A percentile compares a stretch with the other conserved stretches of the same genome.
Conservation (phyloP, 2,797 vertebrate species). For the Artibeus lituratus region DNA sequence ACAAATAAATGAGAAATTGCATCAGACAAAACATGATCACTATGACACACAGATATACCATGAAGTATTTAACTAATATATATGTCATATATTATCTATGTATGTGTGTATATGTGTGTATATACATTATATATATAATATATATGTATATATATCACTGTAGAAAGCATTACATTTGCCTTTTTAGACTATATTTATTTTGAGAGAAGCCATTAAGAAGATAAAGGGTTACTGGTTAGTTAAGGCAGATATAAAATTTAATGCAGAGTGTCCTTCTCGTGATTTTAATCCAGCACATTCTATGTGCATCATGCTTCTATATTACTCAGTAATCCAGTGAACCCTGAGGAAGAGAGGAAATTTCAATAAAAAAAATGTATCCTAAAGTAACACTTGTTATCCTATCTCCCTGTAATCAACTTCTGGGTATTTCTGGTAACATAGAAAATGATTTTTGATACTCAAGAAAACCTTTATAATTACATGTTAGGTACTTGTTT, state of each 20-base stretch:
- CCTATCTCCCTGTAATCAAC: background rate
- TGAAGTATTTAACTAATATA: background rate
- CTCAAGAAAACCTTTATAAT: background rate
- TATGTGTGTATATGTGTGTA: background rate
- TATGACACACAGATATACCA: background rate
- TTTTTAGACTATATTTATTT: background rate
- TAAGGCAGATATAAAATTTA: background rate
- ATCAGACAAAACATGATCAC: background rate
- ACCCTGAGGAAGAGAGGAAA: background rate
- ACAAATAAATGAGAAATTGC: background rate
- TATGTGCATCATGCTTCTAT: background rate
- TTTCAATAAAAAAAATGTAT: background rate
- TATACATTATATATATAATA: too few species aligned
- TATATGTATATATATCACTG: too few species aligned
- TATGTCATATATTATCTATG: background rate
- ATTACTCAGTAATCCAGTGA: background rate
- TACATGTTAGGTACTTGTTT: background rate
- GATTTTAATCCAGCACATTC: conserved; percentile 9
- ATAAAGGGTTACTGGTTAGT: background rate
- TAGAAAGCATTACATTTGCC: background rate
- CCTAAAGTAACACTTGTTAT: background rate
- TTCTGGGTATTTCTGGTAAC: background rate
- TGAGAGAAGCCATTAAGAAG: background rate
- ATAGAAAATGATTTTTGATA: background rate
- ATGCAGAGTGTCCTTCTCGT: background rate